Conservation (phyloP, 2,797 vertebrate species). For the Coregonus ussuriensis region DNA sequence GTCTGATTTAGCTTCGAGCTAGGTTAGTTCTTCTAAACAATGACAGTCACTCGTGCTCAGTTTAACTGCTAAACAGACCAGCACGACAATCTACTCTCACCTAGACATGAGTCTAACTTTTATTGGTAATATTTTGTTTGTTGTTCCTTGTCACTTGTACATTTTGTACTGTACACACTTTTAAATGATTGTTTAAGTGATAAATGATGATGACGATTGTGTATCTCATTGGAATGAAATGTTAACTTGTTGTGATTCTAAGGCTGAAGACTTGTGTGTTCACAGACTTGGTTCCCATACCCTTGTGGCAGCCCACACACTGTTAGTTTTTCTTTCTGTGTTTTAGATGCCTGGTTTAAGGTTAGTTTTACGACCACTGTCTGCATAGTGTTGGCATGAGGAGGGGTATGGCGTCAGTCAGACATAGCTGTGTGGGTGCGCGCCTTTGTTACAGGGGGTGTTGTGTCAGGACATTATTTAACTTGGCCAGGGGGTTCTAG, state of each 20-base stretch:
- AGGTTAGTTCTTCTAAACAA: too few species aligned
- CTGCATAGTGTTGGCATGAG: slow-evolving; percentile 27
- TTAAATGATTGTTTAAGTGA: slow-evolving; percentile 70
- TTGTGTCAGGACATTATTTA: slow-evolving; percentile 62
- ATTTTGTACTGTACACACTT: slow-evolving; percentile 61
- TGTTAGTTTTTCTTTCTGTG: too few species aligned
- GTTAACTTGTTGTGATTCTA: not conserved
- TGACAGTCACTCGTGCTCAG: slow-evolving; percentile 9
- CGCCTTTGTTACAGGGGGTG: slow-evolving; percentile 39
- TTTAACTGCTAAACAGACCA: not conserved
- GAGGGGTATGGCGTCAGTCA: slow-evolving; percentile 24
- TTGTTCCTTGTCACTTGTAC: slow-evolving; percentile 49
- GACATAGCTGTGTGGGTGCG: slow-evolving; percentile 8
- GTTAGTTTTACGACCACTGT: too few species aligned
- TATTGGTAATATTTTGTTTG: slow-evolving; percentile 15
- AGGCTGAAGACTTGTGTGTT: not conserved
- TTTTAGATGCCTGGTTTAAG: too few species aligned
- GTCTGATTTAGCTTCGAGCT: too few species aligned
- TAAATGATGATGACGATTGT: slow-evolving; percentile 51
- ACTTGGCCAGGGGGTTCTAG: slow-evolving; percentile 56
- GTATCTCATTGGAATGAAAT: not conserved
- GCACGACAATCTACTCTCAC: not conserved
- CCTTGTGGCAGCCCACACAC: slow-evolving; percentile 4
- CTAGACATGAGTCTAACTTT: slow-evolving; percentile 8
- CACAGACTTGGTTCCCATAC: not conserved